Base-by-base conservation (phyloP, 2,113 vertebrate species). In the Notothenia rossii region DNA sequence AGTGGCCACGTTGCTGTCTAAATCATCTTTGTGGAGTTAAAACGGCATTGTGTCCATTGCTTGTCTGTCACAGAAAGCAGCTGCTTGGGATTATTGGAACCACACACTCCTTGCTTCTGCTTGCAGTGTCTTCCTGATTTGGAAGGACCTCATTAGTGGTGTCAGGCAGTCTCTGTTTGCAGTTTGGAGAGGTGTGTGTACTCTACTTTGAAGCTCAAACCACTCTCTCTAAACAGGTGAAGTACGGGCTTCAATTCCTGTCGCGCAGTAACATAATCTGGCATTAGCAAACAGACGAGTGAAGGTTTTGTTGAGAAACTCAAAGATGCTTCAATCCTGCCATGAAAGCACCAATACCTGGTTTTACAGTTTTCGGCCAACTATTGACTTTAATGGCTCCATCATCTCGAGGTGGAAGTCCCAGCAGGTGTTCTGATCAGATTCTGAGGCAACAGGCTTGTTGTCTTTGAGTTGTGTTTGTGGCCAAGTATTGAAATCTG, bases 351-450 rank as follows among this genome's bases (percentile, higher is more conserved):
- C 36, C 22, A 43, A 10, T 46, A 17, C n/a, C 25, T 64, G 17
- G 14, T 20, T 58, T 33, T 70, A 43, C n/a, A 40, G 36, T 70
- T 56, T 25, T 51, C 14, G 7, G 20, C 10, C 50, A 70, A 55
- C 50, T 75, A 22, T 18, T 71, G 18, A 49, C 66, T 72, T 36
- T 11, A 60, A 58, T 46, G 7, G 17, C 54, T 54, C 3, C 1
- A 33, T 61, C 22, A 33, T 43, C 13, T 77, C 45, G 48, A 10
- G 46, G 33, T 78, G 61, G 7, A 12, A 71, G 60, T 65, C 58
- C 53, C 18, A 70, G 20, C 54, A 84, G 63, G 49, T 72, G 50
- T 68, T 51, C 11, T 75, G 43, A 51, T 70, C 60, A 59, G 17
- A 71, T 20, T 29, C 7, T 53, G 22, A 40, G 9, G n/a, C 48